Conservation (phyloP, 2,888 invertebrate species). For the Agrilus mali region DNA sequence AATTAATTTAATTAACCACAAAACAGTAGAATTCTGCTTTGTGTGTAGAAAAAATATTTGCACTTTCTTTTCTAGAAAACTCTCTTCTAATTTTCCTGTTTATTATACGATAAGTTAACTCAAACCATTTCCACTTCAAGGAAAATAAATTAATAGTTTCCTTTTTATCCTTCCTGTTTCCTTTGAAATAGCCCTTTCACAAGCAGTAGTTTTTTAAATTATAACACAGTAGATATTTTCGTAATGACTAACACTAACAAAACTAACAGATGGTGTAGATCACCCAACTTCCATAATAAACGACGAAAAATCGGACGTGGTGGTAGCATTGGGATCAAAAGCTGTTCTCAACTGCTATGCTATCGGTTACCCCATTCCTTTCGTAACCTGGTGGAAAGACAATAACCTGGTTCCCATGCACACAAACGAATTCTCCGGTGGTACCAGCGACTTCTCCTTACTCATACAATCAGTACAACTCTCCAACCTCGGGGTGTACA, state of each 20-base stretch:
- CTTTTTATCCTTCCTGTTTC: too few relatives aligned
- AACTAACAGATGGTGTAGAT: constrained; percentile 41
- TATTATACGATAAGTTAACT: too few relatives aligned
- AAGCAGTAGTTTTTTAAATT: too few relatives aligned
- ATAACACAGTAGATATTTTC: too few relatives aligned
- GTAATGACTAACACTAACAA: neutral
- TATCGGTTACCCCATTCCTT: constrained; percentile 67
- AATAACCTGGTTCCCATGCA: constrained; percentile 60
- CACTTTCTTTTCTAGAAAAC: too few relatives aligned
- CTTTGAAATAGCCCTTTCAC: too few relatives aligned
- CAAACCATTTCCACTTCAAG: too few relatives aligned
- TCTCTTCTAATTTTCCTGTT: too few relatives aligned
- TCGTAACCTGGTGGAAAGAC: constrained; percentile 77
- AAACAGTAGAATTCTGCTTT: too few relatives aligned
- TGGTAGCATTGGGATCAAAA: constrained; percentile 59
- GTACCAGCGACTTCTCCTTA: constrained; percentile 55
- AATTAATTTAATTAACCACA: too few relatives aligned
- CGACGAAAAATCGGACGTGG: constrained; percentile 45
- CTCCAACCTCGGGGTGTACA: constrained; percentile 71
- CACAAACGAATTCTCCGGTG: constrained; percentile 55
- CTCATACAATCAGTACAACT: constrained; percentile 57
- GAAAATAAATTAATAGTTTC: too few relatives aligned
- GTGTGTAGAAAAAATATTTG: too few relatives aligned
- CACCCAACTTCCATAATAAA: constrained; percentile 54
- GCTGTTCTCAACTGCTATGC: constrained; percentile 66